Conservation (phyloP, 2,888 invertebrate species). For the Drosophila buzzatii region DNA sequence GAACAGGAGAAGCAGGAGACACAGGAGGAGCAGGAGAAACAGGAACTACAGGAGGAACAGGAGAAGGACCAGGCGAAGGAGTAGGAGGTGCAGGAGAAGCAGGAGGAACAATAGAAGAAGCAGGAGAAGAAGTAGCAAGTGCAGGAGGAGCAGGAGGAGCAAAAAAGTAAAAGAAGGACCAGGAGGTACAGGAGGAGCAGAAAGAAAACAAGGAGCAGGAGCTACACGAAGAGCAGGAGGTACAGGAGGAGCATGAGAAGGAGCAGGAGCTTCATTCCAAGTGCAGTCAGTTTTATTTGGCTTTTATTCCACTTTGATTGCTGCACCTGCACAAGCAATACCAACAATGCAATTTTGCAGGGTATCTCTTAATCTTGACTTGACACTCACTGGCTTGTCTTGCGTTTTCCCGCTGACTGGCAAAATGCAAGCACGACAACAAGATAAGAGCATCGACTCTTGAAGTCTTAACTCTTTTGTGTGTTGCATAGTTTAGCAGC, state of each 20-base stretch:
- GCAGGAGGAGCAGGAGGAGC: no score
- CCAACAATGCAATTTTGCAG: constrained; percentile 4
- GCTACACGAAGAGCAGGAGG: no score
- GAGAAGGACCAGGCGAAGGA: not conserved
- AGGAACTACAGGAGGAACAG: not conserved
- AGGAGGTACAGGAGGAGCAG: no score
- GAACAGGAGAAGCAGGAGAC: no score
- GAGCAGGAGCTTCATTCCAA: not conserved
- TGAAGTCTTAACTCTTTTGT: constrained; percentile 34
- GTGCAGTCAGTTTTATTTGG: constrained; percentile 14
- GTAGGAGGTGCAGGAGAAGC: no score
- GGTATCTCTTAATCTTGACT: not conserved
- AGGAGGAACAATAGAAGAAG: no score
- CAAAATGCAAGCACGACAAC: constrained; percentile 35
- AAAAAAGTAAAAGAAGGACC: no score
- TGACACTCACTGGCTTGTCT: not conserved
- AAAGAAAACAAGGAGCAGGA: no score
- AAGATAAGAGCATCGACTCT: constrained; percentile 34
- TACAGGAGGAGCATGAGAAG: no score
- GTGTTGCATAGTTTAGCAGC: constrained; percentile 13
- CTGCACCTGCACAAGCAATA: no score
- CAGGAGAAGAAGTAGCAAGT: no score
- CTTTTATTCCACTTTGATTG: not conserved
- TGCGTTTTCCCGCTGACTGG: constrained; percentile 19
- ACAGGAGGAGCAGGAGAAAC: no score